Percentiles rank a stretch among this genome's conserved stretches.
These are phyloP conservation scores for Drosophila anomelani DNA, from an alignment of 2,888 invertebrate species.

Conservation along the genomic window DNA sequence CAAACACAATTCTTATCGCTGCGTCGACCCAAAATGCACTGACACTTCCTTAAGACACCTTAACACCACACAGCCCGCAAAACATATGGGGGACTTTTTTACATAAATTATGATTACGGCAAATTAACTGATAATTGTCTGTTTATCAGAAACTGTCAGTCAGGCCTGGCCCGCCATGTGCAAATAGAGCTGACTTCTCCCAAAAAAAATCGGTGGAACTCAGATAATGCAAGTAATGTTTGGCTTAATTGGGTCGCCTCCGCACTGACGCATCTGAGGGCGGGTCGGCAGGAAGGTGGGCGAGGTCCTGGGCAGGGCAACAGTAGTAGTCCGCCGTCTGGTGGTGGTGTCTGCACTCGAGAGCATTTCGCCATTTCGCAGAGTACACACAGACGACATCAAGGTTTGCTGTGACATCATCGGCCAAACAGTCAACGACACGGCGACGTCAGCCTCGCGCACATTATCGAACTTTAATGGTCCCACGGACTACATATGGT, in stretches of 20 bases:
- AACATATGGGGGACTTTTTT: slow-evolving; percentile 10
- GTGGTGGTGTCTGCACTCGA: slow-evolving; percentile 18
- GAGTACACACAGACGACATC: slow-evolving; percentile 58
- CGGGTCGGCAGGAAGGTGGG: neutral
- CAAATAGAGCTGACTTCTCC: slow-evolving; percentile 31
- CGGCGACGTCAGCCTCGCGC: slow-evolving; percentile 64
- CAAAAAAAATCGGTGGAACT: slow-evolving; percentile 51
- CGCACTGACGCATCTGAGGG: slow-evolving; percentile 28
- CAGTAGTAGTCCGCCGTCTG: slow-evolving; percentile 4
- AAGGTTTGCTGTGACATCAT: slow-evolving; percentile 77
- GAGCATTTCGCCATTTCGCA: slow-evolving; percentile 37
- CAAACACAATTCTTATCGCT: slow-evolving; percentile 15
- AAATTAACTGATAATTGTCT: slow-evolving; percentile 55
- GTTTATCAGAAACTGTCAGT: slow-evolving; percentile 52
- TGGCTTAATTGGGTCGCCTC: slow-evolving; percentile 71
- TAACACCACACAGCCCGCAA: neutral
- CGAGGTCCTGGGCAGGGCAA: slow-evolving; percentile 31
- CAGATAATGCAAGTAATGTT: slow-evolving; percentile 64
- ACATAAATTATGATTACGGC: slow-evolving; percentile 47
- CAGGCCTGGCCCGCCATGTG: slow-evolving; percentile 30
- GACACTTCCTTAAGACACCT: slow-evolving; percentile 15
- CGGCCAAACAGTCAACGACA: slow-evolving; percentile 75
- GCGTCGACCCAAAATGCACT: slow-evolving; percentile 20
- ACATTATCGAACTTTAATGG: slow-evolving; percentile 80
- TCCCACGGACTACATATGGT: slow-evolving; percentile 19